Percentiles rank a stretch among this genome's conserved stretches.
Conservation (phyloP, 2,113 vertebrate species). For the Rhegmatorhina hoffmannsi region DNA sequence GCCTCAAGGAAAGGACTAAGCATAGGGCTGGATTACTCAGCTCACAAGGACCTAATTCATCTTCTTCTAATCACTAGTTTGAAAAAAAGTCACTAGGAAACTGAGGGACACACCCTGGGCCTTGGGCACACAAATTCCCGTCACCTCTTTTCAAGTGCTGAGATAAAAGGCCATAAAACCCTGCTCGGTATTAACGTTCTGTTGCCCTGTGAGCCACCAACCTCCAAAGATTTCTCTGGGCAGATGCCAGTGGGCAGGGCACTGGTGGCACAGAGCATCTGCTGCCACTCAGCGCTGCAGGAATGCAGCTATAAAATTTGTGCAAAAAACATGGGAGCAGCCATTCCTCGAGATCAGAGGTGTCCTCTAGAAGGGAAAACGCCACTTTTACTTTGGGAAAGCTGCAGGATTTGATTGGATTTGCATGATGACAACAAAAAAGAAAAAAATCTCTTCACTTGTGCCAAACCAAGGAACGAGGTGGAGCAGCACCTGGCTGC, state of each 20-base stretch:
- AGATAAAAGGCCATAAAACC: slow-evolving; percentile 8
- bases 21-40: background rate
- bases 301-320: background rate
- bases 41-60: background rate
- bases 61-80: background rate
- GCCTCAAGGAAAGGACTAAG: background rate
- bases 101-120: background rate
- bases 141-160: background rate
- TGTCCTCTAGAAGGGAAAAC: background rate
- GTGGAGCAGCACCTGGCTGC: background rate
- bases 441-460: background rate
- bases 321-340: accelerated
- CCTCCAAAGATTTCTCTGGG: background rate
- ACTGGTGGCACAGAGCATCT: background rate
- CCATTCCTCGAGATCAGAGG: background rate
- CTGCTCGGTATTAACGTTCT: background rate
- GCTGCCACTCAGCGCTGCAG: background rate
- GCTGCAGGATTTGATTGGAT: background rate
- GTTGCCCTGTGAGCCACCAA: background rate
- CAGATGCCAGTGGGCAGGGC: background rate
- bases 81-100: background rate
- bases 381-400: background rate
- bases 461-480: background rate
- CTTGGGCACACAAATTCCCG: background rate
- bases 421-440: background rate